Percentiles rank a stretch among this genome's conserved stretches.
These are phyloP conservation scores for Vollenhovia emeryi DNA, from an alignment of 1,140 invertebrate genomes.

Conservation along the genomic window DNA sequence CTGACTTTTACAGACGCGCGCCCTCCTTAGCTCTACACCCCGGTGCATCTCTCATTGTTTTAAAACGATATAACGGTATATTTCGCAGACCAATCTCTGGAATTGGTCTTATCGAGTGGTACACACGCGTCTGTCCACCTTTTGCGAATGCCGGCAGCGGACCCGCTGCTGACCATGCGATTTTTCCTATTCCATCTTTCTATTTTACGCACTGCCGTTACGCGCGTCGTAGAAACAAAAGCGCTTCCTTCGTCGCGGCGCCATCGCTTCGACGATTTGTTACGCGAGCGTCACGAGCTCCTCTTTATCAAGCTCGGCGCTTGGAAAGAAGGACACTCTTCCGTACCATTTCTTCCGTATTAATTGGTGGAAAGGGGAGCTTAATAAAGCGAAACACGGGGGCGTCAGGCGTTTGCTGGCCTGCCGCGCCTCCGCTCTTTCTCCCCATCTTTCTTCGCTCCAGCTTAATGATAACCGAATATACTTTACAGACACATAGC, in stretches of 20 bases:
- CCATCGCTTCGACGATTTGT: conserved; percentile 31
- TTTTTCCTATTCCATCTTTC: conserved; percentile 32
- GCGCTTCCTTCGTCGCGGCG: not conserved
- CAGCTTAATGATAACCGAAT: conserved; percentile 32
- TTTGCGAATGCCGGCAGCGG: not conserved
- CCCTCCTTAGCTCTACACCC: too few species aligned
- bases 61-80: not conserved
- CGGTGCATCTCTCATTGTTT: too few species aligned
- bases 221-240: not conserved
- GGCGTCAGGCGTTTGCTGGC: conserved; percentile 23
- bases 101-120: conserved; percentile 27
- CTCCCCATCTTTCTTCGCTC: not conserved
- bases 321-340: conserved; percentile 43
- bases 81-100: not conserved
- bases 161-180: conserved; percentile 16
- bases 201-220: not conserved
- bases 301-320: conserved; percentile 27
- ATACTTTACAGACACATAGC: not conserved
- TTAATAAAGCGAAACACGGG: conserved; percentile 57
- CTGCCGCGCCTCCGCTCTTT: not conserved
- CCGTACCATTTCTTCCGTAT: conserved; percentile 57
- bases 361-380: conserved; percentile 46
- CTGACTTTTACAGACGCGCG: not conserved
- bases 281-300: conserved; percentile 12
- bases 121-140: not conserved